Base-by-base conservation (phyloP, 2,113 vertebrate genomes). In the Oreochromis tanganicae region DNA sequence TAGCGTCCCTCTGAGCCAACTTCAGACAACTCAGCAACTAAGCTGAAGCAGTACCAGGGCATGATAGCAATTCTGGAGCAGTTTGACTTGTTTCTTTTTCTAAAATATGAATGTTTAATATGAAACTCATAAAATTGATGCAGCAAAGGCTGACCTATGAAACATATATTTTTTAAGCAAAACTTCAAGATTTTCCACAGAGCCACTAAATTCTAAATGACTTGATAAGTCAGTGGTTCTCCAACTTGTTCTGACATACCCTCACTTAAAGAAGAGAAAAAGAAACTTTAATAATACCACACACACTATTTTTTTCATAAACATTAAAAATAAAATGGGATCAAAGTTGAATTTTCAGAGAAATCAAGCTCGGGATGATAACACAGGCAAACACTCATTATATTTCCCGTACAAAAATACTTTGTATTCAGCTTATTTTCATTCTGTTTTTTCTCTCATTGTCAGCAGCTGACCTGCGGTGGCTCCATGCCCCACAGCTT, bases 341-440 rank as follows among this genome's bases (percentile, higher is more conserved):
- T 54, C 9, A 9, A 54, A 21, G 21, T 3, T 7, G 17, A 7
- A 36, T 7, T 36, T 36, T 63, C n/a, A 36, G 17, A 63, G 59
- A 36, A 36, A 11, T 63, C 3, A 63, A 6, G 32, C 16, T 19
- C 0, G 1, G 59, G 16, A 63, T 36, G 32, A n/a, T 2, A 0
- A 4, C 61, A 11, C 9, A 36, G 10, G 34, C 10, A 71, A 71
- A 24, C n/a, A 24, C 12, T 43, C 41, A 21, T 27, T 14, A 3
- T 16, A 29, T 29, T 59, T 59, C 4, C 4, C 1, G 3, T 56
- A 56, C n/a, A 56, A 24, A 56, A 11, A 56, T 24, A 11, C 3
- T 24, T 6, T 12, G n/a, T 55, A 24, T 21, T 54, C 52, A 19
- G 57, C 5, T 32, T 10, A 34, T 17, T 32, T 34, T 61, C 2